phyloP scores from a whole-genome alignment of 2,113 vertebrate genomes.

The Geococcyx californianus region DNA sequence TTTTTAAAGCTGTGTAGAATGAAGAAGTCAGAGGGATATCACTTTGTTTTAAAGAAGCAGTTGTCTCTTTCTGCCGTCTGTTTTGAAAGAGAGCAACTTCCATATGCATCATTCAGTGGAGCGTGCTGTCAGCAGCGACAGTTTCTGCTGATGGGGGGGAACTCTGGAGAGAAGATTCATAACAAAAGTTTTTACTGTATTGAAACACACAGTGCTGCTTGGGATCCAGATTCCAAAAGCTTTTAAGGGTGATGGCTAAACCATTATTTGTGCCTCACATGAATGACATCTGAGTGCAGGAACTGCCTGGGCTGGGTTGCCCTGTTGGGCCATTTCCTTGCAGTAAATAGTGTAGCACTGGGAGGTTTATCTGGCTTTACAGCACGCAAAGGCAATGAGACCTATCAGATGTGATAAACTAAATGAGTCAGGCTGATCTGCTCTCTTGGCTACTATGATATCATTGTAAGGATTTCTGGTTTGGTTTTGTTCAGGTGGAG shows the following conservation, averaged over 20 bases:
- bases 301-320: neutral
- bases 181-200: constrained; percentile 7
- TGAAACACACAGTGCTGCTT: constrained; percentile 17
- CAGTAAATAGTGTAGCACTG: neutral
- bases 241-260: constrained; percentile 1
- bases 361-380: neutral
- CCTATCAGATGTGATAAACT: neutral
- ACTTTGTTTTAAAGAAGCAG: neutral
- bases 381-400: neutral
- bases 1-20: neutral
- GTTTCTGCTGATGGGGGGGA: constrained; percentile 38
- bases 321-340: neutral
- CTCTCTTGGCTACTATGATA: neutral
- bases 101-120: neutral
- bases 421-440: neutral
- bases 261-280: neutral
- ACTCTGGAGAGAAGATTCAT: constrained; percentile 1
- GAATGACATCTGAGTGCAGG: neutral
- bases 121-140: neutral
- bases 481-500: neutral
- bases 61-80: constrained; percentile 16
- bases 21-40: constrained; percentile 3
- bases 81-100: neutral
- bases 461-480: neutral
- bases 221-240: neutral